Evolutionary conservation across 2,113 vertebrate species (phyloP).

Genomic region (Acinonyx jubatus): DNA sequence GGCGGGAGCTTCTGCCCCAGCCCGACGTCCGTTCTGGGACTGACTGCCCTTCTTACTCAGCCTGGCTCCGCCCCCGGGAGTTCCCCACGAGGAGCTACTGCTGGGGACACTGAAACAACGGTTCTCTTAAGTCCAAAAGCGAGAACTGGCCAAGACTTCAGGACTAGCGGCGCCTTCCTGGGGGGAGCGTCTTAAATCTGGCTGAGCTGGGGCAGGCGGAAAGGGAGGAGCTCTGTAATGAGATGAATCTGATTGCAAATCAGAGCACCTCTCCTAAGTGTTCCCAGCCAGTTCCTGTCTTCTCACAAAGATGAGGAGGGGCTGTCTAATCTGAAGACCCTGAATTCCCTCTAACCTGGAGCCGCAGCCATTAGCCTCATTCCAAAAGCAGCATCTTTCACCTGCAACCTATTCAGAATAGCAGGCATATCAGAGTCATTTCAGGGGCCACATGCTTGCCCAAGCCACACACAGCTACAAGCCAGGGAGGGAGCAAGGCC

Average conservation of each 20-base stretch:
- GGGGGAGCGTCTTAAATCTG: not conserved
- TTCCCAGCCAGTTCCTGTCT: not conserved
- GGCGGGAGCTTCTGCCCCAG: fast-evolving
- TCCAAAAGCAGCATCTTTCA: not conserved
- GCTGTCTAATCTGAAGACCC: not conserved
- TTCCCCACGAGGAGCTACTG: not conserved
- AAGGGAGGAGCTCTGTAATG: not conserved
- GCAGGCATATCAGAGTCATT: fast-evolving
- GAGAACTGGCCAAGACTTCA: not conserved
- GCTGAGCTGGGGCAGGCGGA: not conserved
- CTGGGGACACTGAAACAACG: not conserved
- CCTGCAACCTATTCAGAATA: not conserved
- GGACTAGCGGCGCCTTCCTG: not conserved
- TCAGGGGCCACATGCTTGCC: not conserved
- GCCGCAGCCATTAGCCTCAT: not conserved
- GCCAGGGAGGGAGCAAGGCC: not conserved
- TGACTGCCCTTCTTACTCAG: fast-evolving
- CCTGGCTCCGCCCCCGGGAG: fast-evolving
- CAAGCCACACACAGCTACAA: not conserved
- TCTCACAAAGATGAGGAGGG: not conserved
- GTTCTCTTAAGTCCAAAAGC: not conserved
- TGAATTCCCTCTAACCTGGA: not conserved
- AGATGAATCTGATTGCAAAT: not conserved
- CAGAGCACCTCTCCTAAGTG: not conserved
- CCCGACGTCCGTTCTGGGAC: fast-evolving